Conservation (phyloP, 2,797 vertebrate species). For the Ctenochaetus hawaiiensis region DNA sequence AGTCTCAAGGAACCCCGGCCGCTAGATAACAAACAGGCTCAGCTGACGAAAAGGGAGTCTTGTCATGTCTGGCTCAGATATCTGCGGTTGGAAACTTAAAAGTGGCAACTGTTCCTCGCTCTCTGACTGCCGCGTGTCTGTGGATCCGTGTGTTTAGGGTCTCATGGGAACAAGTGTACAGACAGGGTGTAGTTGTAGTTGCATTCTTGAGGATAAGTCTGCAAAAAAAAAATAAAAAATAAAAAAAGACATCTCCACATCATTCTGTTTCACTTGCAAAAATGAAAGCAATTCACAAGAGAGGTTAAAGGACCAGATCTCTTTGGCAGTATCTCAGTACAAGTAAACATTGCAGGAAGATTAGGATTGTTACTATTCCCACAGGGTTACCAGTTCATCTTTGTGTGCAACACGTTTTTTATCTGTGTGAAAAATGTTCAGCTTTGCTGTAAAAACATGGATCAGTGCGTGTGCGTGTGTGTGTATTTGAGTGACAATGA, state of each 20-base stretch:
- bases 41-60: conserved; percentile 73
- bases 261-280: conserved; percentile 61
- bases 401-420: conserved; percentile 36
- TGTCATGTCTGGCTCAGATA: conserved; percentile 75
- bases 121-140: conserved; percentile 57
- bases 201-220: conserved; percentile 61
- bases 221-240: conserved; percentile 15
- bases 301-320: conserved; percentile 63
- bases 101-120: conserved; percentile 72
- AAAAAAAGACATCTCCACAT: conserved; percentile 38
- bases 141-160: conserved; percentile 62
- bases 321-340: conserved; percentile 43
- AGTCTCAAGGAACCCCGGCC: conserved; percentile 70
- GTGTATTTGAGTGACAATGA: conserved; percentile 23
- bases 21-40: conserved; percentile 73
- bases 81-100: conserved; percentile 75
- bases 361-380: conserved; percentile 50
- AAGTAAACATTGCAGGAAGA: conserved; percentile 70
- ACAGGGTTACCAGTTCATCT: conserved; percentile 39
- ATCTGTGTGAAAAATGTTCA: conserved; percentile 24
- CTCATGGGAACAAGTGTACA: conserved; percentile 54
- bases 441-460: conserved; percentile 28
- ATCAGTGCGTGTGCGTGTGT: not conserved
- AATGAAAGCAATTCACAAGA: conserved; percentile 67
- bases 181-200: conserved; percentile 57